phyloP scores from a whole-genome alignment of 2,797 vertebrate genomes.

The Chaunax sp. region DNA sequence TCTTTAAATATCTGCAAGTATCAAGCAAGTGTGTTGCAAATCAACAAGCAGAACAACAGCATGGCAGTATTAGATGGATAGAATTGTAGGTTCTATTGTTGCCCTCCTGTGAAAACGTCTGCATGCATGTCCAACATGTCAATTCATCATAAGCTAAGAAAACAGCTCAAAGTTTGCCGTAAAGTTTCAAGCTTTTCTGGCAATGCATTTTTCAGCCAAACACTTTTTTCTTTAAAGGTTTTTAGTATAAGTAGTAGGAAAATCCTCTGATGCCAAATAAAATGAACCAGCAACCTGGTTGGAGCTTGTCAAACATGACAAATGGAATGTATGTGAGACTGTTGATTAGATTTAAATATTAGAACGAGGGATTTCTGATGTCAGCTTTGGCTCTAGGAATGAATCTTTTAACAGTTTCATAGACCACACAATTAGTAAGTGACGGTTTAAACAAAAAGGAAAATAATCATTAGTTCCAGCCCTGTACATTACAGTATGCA shows the following conservation, averaged over 20 bases:
- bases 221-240: neutral
- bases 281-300: neutral
- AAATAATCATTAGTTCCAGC: neutral
- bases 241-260: neutral
- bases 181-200: neutral
- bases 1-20: neutral
- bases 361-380: neutral
- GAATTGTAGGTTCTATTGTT: neutral
- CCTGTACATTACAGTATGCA: no score
- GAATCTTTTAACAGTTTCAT: neutral
- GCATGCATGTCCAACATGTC: neutral
- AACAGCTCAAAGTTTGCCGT: neutral
- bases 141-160: neutral
- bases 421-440: neutral
- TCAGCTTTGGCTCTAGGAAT: neutral
- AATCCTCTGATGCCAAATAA: neutral
- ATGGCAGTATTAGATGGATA: neutral
- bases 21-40: slow-evolving; percentile 1
- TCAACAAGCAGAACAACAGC: neutral
- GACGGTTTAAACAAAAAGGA: neutral
- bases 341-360: neutral
- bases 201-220: neutral
- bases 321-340: neutral
- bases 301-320: neutral
- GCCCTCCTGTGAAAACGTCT: neutral